Evolutionary conservation across 2,888 invertebrate species (phyloP), one percentile per base, ranked within the genome.

Genomic region (Brachypalpus laphriformis): DNA sequence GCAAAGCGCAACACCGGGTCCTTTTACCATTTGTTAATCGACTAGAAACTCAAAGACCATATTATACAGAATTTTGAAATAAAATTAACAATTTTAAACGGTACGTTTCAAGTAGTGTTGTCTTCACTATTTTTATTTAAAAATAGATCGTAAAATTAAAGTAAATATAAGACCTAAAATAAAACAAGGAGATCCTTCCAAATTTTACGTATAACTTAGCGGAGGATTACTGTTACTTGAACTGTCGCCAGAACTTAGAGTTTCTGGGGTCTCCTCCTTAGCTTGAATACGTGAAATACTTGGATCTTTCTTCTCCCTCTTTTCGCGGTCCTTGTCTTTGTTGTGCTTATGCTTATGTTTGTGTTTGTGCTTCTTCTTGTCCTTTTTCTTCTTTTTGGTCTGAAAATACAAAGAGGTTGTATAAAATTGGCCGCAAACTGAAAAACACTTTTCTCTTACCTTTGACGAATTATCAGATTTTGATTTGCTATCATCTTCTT

Each of bases 341-440:
- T 94, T 96, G 90, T 97, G 96, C 88, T 97, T 97, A 90, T 97
- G 96, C 89, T 97, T 97, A 89, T 98, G 97, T 90, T 97, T 98
- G 90, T 98, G 97, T 90, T 98, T 98, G 92, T 97, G 95, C 89
- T 95, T 96, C 89, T 96, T 95, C 88, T 96, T 96, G 37, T 95
- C 95, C 88, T 96, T 95, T 88, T 96, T 96, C 56, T 96, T 95
- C 88, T 96, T 96, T 90, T 96, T 95, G 92, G 95, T 95, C 91
- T 96, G 96, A 28, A 77, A 71, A 56, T 45, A 8, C 0, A 9
- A 28, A 47, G 20, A 65, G 25, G 25, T 34, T 87, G 7, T 68
- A 66, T 18, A 25, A 25, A 4, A 25, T 25, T 4, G 2, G 25
- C 25, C 25, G 5, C 5, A 25, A 2, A 25, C 5, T 4, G 2